Conservation (phyloP, 64 coral and sea anemone species). For the Stylophora pistillata region DNA sequence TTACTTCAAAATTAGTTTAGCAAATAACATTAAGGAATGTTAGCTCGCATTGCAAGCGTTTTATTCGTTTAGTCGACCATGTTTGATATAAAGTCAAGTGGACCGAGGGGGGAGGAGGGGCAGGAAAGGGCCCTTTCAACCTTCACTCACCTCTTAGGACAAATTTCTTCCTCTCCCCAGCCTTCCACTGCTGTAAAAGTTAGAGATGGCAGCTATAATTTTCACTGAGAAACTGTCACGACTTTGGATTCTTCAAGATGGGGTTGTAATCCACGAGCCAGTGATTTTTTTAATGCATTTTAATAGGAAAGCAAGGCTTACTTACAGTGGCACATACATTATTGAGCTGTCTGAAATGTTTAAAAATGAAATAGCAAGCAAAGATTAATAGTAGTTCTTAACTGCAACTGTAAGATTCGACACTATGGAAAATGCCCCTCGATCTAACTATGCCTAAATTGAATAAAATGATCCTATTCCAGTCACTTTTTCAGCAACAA, state of each 20-base stretch:
- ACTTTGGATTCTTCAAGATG: not conserved
- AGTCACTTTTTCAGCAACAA: not conserved
- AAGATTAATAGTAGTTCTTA: not conserved
- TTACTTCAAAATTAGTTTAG: no score
- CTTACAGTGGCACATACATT: slow-evolving; percentile 20
- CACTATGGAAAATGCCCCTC: not conserved
- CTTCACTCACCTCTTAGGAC: no score
- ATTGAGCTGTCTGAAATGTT: not conserved
- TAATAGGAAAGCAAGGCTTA: not conserved
- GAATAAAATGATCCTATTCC: not conserved
- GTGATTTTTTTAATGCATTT: not conserved
- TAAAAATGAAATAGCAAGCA: not conserved
- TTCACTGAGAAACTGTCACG: no score
- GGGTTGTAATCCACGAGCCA: not conserved
- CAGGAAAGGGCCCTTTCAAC: no score
- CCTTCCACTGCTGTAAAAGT: no score
- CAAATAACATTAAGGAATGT: no score
- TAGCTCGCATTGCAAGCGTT: no score
- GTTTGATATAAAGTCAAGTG: no score
- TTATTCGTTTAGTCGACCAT: no score
- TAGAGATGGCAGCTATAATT: not conserved
- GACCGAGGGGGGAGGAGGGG: no score
- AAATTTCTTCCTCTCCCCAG: no score
- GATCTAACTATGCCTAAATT: not conserved
- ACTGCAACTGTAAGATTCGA: not conserved